Evolutionary conservation across 2,113 vertebrate species (phyloP).

Genomic region (Amphiprion ocellaris): DNA sequence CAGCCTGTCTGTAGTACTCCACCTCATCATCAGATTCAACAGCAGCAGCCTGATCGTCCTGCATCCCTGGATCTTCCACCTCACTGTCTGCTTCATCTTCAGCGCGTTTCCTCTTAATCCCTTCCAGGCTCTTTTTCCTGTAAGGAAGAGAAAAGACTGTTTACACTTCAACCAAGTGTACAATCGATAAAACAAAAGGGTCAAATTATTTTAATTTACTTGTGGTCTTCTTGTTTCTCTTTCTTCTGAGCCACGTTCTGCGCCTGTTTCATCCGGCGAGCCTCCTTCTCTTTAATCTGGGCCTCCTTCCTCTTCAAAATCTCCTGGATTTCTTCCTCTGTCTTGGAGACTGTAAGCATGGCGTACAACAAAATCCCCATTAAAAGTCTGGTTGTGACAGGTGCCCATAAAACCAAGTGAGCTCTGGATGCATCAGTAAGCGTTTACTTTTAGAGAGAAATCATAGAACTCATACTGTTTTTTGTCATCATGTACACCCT

Average conservation of each 20-base stretch:
- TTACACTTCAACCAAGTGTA: not conserved
- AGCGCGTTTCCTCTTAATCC: conserved; percentile 84
- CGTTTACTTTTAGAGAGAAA: conserved; percentile 77
- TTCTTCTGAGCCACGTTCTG: conserved; percentile 85
- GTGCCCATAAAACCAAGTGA: accelerated
- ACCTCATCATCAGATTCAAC: conserved; percentile 88
- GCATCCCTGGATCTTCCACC: conserved; percentile 89
- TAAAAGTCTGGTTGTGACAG: not conserved
- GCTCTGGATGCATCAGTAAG: conserved; percentile 73
- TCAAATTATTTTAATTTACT: conserved; percentile 69
- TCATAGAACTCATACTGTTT: conserved; percentile 67
- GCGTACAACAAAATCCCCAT: not conserved
- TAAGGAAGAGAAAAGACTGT: accelerated
- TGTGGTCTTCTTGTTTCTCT: conserved; percentile 82
- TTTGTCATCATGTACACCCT: conserved; percentile 68
- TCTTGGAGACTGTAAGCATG: conserved; percentile 85
- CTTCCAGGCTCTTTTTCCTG: conserved; percentile 90
- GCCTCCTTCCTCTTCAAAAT: conserved; percentile 87
- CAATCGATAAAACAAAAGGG: accelerated
- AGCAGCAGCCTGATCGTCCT: conserved; percentile 53
- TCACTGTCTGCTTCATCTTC: conserved; percentile 82
- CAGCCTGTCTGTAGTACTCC: conserved; percentile 92
- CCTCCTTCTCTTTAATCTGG: conserved; percentile 82
- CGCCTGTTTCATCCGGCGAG: conserved; percentile 86
- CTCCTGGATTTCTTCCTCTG: conserved; percentile 87